Conservation (phyloP, 2,888 invertebrate genomes). For the Polydrusus tereticollis region DNA sequence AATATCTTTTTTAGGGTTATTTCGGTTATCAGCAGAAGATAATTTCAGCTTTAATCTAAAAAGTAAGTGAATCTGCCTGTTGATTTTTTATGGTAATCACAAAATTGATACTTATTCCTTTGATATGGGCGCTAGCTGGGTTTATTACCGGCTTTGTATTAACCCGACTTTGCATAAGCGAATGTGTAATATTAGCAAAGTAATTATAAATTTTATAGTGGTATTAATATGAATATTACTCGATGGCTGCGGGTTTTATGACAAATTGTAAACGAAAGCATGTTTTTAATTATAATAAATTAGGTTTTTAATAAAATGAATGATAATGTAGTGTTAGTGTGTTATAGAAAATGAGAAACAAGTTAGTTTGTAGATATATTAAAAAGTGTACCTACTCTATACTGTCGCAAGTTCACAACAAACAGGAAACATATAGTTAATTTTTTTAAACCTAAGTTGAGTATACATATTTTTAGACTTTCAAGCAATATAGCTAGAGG, state of each 20-base stretch:
- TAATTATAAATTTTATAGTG: slow-evolving; percentile 45
- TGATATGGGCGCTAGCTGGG: slow-evolving; percentile 40
- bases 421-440: no score
- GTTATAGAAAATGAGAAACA: no score
- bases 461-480: no score
- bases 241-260: slow-evolving; percentile 33
- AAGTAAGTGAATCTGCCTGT: slow-evolving; percentile 42
- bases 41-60: slow-evolving; percentile 35
- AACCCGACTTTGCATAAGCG: slow-evolving; percentile 29
- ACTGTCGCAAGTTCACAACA: no score
- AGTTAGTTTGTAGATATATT: no score
- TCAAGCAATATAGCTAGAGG: no score
- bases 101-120: slow-evolving; percentile 27
- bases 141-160: slow-evolving; percentile 41
- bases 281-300: slow-evolving; percentile 49
- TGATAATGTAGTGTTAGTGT: slow-evolving; percentile 1
- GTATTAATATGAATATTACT: slow-evolving; percentile 40
- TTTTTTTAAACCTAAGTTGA: no score
- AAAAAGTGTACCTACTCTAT: no score
- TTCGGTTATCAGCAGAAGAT: slow-evolving; percentile 36
- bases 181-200: slow-evolving; percentile 43
- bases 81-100: slow-evolving; percentile 40
- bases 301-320: slow-evolving; percentile 31
- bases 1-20: slow-evolving; percentile 44
- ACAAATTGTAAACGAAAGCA: slow-evolving; percentile 31